Conservation (phyloP, 2,888 invertebrate genomes). For the Papilio elwesi region DNA sequence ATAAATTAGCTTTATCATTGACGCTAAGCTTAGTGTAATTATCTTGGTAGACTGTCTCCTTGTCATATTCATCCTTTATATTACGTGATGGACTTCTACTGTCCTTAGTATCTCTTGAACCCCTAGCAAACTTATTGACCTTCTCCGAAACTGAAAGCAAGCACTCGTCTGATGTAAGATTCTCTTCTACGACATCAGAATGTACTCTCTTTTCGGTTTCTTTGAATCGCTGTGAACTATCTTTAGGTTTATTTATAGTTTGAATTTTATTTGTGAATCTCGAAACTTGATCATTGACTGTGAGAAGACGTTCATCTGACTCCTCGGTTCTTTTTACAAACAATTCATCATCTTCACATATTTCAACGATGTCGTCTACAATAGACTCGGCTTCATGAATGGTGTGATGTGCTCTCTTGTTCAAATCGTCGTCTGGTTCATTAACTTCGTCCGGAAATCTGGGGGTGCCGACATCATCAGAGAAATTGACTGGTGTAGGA, state of each 20-base stretch:
- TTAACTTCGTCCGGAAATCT: constrained; percentile 89
- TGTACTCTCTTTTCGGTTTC: constrained; percentile 70
- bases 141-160: constrained; percentile 88
- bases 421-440: constrained; percentile 88
- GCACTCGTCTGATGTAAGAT: constrained; percentile 85
- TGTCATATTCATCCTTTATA: constrained; percentile 79
- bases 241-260: constrained; percentile 61
- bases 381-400: constrained; percentile 86
- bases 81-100: constrained; percentile 69
- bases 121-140: constrained; percentile 87
- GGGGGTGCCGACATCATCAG: constrained; percentile 85
- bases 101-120: constrained; percentile 66
- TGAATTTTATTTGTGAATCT: constrained; percentile 76
- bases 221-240: constrained; percentile 59
- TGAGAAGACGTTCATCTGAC: constrained; percentile 80
- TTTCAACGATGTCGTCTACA: constrained; percentile 83
- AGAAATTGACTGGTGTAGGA: constrained; percentile 86
- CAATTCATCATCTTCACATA: constrained; percentile 80
- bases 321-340: constrained; percentile 70
- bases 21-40: constrained; percentile 84
- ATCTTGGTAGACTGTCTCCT: constrained; percentile 78
- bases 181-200: constrained; percentile 80
- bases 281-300: constrained; percentile 84
- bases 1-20: constrained; percentile 87
- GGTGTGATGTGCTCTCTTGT: constrained; percentile 66